phyloP scores from a whole-genome alignment of 2,797 vertebrate genomes.

The Bradypodion ventrale region DNA sequence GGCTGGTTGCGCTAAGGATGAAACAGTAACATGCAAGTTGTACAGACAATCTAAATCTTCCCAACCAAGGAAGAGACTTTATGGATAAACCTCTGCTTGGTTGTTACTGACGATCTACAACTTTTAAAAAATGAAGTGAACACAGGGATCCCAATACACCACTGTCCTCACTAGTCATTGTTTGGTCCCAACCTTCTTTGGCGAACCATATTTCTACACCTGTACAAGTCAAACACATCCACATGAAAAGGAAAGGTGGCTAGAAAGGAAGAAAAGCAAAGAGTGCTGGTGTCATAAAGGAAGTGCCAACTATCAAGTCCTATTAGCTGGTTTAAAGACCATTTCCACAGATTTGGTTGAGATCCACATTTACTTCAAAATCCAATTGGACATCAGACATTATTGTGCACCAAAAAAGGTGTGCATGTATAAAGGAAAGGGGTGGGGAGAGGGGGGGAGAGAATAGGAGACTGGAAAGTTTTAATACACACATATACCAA shows the following conservation, averaged over 20 bases:
- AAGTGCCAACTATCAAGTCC: slow-evolving; percentile 51
- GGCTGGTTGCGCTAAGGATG: slow-evolving; percentile 50
- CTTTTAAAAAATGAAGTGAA: slow-evolving; percentile 42
- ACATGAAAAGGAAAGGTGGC: slow-evolving; percentile 23
- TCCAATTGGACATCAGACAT: slow-evolving; percentile 64
- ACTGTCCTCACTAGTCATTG: slow-evolving; percentile 28
- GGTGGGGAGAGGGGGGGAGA: not conserved
- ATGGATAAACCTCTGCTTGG: slow-evolving; percentile 61
- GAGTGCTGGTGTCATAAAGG: slow-evolving; percentile 59
- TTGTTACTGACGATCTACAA: slow-evolving; percentile 38
- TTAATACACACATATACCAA: slow-evolving; percentile 55
- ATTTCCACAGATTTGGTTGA: slow-evolving; percentile 53
- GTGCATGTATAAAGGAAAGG: not conserved
- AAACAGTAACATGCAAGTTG: slow-evolving; percentile 61
- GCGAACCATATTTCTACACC: slow-evolving; percentile 59
- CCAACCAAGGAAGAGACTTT: slow-evolving; percentile 45
- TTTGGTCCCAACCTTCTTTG: slow-evolving; percentile 44
- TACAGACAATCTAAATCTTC: slow-evolving; percentile 53
- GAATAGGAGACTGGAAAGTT: slow-evolving; percentile 42
- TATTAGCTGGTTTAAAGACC: slow-evolving; percentile 49
- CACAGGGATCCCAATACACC: slow-evolving; percentile 61
- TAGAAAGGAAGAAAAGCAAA: not conserved
- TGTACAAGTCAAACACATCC: slow-evolving; percentile 58
- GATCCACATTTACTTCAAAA: slow-evolving; percentile 57
- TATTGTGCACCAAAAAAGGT: slow-evolving; percentile 59